Base-by-base conservation (phyloP, 2,113 vertebrate species). In the Gobio gobio region DNA sequence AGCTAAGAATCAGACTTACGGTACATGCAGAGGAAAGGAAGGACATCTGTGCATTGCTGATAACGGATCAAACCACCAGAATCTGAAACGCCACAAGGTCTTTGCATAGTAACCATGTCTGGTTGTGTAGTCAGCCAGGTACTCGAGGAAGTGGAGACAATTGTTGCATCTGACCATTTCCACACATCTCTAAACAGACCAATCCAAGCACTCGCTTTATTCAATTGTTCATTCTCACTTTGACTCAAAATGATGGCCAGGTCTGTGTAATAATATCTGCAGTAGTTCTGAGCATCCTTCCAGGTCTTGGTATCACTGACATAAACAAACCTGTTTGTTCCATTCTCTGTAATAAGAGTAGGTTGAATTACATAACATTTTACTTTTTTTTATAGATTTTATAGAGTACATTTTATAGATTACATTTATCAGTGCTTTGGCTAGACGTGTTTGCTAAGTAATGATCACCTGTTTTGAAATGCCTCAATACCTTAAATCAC, bases 161-260 rank as follows among this genome's bases (percentile, higher is more conserved):
- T 45, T 5, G 72, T 61, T 10, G 36, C 16, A 61, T 87, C 86
- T 26, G 83, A 82, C 86, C 86, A 87, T 45, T 83, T 87, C 86
- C 83, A 87, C 7, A 9, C 26, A 2, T 85, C 63, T 85, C 86
- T 73, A 5, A 33, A 85, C 4, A 82, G 26, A 18, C 86, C 86
- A 7, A 87, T 54, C 86, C 86, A 87, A 22, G 26, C 14, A 12
- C 0, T 16, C 0, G 16, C 10, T 13, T 2, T 2, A 26, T 51
- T n/a, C 20, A 85, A 0, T 10, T 63, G 0, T 0, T 20, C 3
- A 26, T 64, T 54, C 16, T 82, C 78, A 14, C 4, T 22, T 14
- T 26, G 0, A 5, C 12, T 70, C 18, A n/a, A 36, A 10, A 14
- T 43, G n/a, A 36, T 59, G 68, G 73, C 86, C 22, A 86, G 56